phyloP scores from a whole-genome alignment of 53 echinoderm and acorn worm genomes.

The Henricia sp. region DNA sequence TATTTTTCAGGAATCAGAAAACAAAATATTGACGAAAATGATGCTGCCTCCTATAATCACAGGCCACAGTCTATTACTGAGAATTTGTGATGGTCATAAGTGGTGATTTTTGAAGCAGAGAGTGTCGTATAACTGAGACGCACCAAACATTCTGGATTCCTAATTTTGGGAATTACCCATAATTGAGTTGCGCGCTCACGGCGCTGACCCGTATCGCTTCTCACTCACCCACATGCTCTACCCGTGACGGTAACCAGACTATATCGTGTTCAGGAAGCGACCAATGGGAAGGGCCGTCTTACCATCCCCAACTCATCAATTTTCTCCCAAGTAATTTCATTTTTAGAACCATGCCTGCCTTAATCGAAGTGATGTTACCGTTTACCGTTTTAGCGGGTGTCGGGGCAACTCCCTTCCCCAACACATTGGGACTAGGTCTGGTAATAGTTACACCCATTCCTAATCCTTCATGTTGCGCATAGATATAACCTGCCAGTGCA shows the following conservation, averaged over 20 bases:
- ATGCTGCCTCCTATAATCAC: too few species aligned
- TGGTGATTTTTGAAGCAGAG: too few species aligned
- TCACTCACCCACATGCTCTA: not conserved
- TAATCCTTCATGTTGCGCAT: not conserved
- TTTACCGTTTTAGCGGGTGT: not conserved
- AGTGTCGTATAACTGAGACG: too few species aligned
- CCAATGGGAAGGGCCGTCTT: slow-evolving; percentile 19
- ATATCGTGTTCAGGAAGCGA: slow-evolving; percentile 7
- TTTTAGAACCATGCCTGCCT: not conserved
- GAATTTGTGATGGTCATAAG: too few species aligned
- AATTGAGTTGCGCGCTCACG: too few species aligned
- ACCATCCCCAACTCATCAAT: not conserved
- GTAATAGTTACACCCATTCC: too few species aligned
- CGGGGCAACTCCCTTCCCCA: not conserved
- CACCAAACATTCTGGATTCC: too few species aligned
- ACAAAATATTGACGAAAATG: too few species aligned
- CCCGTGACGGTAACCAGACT: slow-evolving; percentile 33
- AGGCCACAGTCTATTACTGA: too few species aligned
- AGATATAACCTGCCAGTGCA: not conserved
- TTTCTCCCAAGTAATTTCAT: not conserved
- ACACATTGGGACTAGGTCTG: too few species aligned
- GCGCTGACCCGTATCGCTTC: slow-evolving; percentile 10
- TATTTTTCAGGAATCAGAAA: too few species aligned
- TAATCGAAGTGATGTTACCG: not conserved
- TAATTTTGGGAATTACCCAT: too few species aligned